A percentile compares a stretch with the other conserved stretches of the same genome.
phyloP scores from a whole-genome alignment of 2,888 invertebrate species.

The Drosophila cyrtoloma region DNA sequence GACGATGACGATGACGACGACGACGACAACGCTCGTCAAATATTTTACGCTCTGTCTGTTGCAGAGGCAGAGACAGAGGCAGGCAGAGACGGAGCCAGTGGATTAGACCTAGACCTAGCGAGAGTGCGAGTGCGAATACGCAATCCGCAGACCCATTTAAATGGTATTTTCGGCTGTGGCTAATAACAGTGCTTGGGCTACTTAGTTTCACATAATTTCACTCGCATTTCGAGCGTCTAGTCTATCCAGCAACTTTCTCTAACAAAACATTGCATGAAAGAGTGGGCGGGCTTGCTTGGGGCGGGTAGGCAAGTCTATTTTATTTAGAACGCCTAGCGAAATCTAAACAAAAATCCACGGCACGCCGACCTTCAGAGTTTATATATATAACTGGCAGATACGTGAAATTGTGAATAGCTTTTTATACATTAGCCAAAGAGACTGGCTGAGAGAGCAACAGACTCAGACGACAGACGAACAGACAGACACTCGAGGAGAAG shows the following conservation, averaged over 20 bases:
- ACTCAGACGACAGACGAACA: constrained; percentile 10
- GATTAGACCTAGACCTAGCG: constrained; percentile 32
- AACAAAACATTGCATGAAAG: constrained; percentile 18
- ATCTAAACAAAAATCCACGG: constrained; percentile 77
- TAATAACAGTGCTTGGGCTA: constrained; percentile 65
- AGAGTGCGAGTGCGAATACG: constrained; percentile 11
- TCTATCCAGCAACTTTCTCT: constrained; percentile 61
- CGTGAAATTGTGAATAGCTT: constrained; percentile 77
- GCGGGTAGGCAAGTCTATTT: constrained; percentile 37
- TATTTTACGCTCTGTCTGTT: constrained; percentile 66
- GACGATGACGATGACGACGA: constrained; percentile 21
- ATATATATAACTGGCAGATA: constrained; percentile 66
- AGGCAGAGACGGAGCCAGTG: constrained; percentile 30
- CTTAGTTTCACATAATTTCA: constrained; percentile 70
- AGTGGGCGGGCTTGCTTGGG: constrained; percentile 4
- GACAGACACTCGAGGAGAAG: not conserved
- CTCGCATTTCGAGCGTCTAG: constrained; percentile 45
- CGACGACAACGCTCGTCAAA: constrained; percentile 27
- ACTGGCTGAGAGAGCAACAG: constrained; percentile 31
- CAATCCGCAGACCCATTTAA: constrained; percentile 50
- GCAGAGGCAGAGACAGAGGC: constrained; percentile 33
- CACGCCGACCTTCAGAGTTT: constrained; percentile 75
- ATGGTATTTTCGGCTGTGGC: constrained; percentile 67
- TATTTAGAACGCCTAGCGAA: constrained; percentile 71
- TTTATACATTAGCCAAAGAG: constrained; percentile 59